A percentile compares a stretch with the other conserved stretches of the same genome.
Evolutionary conservation across 1,140 invertebrate species (phyloP).

Genomic region (Meloidogyne chitwoodi): DNA sequence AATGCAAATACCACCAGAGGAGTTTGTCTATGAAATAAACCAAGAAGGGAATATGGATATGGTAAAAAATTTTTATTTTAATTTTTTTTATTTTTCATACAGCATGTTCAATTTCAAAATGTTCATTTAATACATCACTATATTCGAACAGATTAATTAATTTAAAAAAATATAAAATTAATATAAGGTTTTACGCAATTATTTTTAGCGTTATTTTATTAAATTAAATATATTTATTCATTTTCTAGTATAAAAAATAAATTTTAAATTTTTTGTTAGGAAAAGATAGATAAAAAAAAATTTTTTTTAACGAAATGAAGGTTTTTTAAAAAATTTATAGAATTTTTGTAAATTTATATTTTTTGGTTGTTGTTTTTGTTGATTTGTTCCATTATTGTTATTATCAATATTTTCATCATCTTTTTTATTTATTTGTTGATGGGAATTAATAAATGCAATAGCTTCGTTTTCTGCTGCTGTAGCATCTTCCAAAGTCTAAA

Average conservation of each 20-base stretch:
- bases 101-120: background rate
- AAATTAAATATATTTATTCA: too few relatives aligned
- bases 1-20: background rate
- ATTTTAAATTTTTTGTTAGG: too few relatives aligned
- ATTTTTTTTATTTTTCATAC: background rate
- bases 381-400: background rate
- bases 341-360: background rate
- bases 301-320: background rate
- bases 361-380: background rate
- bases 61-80: background rate
- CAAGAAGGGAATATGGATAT: conserved; percentile 5
- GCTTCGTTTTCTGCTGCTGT: background rate
- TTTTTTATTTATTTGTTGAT: background rate
- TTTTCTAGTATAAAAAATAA: too few relatives aligned
- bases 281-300: too few relatives aligned
- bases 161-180: background rate
- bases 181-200: background rate
- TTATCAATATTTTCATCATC: background rate
- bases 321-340: background rate
- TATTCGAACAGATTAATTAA: conserved; percentile 8
- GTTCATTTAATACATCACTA: conserved; percentile 14
- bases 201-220: too few relatives aligned
- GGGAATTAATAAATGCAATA: background rate
- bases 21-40: conserved; percentile 13
- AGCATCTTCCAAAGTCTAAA: conserved; percentile 3